phyloP scores from a whole-genome alignment of 2,113 vertebrate species.

The Eulacestoma nigropectus region DNA sequence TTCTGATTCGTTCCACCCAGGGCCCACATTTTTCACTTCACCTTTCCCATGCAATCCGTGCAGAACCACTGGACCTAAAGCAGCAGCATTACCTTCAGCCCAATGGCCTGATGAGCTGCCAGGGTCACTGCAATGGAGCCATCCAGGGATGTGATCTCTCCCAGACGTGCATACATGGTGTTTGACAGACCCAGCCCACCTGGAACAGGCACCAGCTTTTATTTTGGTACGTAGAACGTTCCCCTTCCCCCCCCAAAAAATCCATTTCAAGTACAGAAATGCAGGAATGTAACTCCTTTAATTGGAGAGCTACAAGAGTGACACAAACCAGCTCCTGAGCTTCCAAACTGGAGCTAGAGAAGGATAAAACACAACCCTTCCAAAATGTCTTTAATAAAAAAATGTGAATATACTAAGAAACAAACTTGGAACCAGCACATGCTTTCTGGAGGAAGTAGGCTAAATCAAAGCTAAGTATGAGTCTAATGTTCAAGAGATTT shows the following conservation, averaged over 20 bases:
- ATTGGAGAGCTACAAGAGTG: background rate
- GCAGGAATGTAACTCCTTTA: background rate
- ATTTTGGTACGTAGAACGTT: background rate
- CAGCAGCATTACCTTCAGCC: slow-evolving; percentile 83
- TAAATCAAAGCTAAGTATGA: background rate
- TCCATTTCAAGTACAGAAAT: background rate
- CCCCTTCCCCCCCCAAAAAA: background rate
- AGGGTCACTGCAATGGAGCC: slow-evolving; percentile 86
- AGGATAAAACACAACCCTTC: background rate
- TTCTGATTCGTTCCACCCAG: background rate
- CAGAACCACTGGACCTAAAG: background rate
- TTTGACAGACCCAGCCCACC: slow-evolving; percentile 93
- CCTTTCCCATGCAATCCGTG: background rate
- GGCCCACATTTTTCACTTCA: background rate
- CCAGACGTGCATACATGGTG: slow-evolving; percentile 90
- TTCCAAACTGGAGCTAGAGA: background rate
- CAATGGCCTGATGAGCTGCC: slow-evolving; percentile 93
- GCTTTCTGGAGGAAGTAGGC: background rate
- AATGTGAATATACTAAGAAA: background rate
- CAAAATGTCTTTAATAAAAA: background rate
- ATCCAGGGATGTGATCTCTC: slow-evolving; percentile 84
- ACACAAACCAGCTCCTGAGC: background rate
- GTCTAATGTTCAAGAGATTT: background rate
- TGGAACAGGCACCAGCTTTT: background rate
- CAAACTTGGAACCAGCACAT: background rate